These are phyloP conservation scores for Crematogaster levior DNA, from an alignment of 2,888 invertebrate species.

Conservation along the genomic window DNA sequence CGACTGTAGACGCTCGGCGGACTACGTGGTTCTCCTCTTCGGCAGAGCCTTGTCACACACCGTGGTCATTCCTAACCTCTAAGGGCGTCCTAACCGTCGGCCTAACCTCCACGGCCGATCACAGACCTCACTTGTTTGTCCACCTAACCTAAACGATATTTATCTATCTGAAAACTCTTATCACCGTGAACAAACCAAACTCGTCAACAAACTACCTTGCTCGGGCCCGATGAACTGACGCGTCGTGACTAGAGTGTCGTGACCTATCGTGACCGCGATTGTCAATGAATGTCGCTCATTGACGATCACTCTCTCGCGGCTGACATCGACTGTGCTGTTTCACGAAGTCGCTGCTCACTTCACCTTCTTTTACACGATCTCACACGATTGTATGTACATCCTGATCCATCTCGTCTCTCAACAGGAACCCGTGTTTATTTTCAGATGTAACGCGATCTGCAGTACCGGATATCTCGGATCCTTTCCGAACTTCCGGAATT, in stretches of 20 bases:
- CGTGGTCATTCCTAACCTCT: constrained; percentile 26
- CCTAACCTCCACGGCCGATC: neutral
- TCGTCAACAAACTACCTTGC: neutral
- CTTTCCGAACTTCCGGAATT: neutral
- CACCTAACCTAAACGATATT: neutral
- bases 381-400: too few relatives aligned
- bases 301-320: too few relatives aligned
- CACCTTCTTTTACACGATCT: too few relatives aligned
- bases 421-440: neutral
- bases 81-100: neutral
- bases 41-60: neutral
- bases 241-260: too few relatives aligned
- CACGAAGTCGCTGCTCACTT: too few relatives aligned
- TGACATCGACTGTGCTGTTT: too few relatives aligned
- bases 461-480: neutral
- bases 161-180: neutral
- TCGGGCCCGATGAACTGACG: neutral
- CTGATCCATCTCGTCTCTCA: neutral
- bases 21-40: neutral
- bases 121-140: neutral
- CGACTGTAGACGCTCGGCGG: neutral
- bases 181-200: neutral
- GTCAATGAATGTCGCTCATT: too few relatives aligned
- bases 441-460: neutral
- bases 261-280: too few relatives aligned